Evolutionary conservation across 1,140 invertebrate species (phyloP), one percentile per base, ranked within the genome.

Genomic region (Drosophila sulfurigaster): DNA sequence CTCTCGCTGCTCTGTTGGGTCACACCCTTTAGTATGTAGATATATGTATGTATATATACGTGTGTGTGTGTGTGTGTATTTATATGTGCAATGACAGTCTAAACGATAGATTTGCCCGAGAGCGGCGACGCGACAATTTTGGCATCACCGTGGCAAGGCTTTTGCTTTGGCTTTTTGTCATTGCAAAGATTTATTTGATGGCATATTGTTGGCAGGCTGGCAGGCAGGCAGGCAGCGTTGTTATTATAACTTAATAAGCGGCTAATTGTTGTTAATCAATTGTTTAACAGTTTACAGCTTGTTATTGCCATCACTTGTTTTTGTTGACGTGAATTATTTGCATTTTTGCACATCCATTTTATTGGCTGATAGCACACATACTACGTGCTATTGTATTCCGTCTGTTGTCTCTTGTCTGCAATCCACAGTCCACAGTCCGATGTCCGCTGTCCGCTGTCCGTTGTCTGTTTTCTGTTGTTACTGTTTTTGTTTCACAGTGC

Each of bases 251-350:
- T 89, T 89, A 89, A 89, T 89, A 89, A 90, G 85, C 85, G 81
- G 85, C 85, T 89, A 89, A 89, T 89, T 89, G 85, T 89, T 89
- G 85, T 89, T 89, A 89, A 89, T 89, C 85, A 89, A 89, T 89
- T 89, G 85, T 89, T 89, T 81, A 89, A 88, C 85, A 85, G 81
- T 88, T 89, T 89, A 81, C 83, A 88, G 76, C 80, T 64, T 79
- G 78, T 76, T 79, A 66, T 73, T 79, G 60, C 54, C 63, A 69
- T 20, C 56, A 46, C 52, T 62, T 38, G 51, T 63, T 52, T 46
- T 32, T 46, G 25, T 30, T 77, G 56, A 52, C 74, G 78, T 88
- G 69, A 87, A 86, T 86, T 88, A 88, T 86, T 87, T 88, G 65
- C 69, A 65, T 87, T 87, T 88, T 88, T 88, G 71, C 65, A 74